Base-by-base conservation (phyloP, 92 coral and sea anemone species). In the Zoanthus solanderi region DNA sequence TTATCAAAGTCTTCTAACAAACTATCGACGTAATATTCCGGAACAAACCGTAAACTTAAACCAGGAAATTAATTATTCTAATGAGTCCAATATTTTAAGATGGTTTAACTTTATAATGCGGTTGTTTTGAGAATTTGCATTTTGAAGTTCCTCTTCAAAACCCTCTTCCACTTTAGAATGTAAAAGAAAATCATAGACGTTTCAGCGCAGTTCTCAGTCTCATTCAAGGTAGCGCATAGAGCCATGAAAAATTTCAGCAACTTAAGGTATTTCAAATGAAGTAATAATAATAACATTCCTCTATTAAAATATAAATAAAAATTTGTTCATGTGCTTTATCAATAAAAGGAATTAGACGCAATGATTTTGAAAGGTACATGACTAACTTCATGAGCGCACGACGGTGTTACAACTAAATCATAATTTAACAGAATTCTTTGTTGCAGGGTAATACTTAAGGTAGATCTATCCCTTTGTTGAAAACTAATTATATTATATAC, bases 391-490 rank as follows among this genome's bases (percentile, higher is more conserved):
- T 32, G 47, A 31, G 4, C 7, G 2, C 16, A 30, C 4, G 6
- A 13, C 54, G n/a, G 61, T 56, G 37, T 10, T 29, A 29, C 50
- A 34, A 66, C 4, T 63, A 16, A 37, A 37, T 37, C 42, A 37
- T 42, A 53, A 9, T 45, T 48, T 80, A 14, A 34, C 29, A 46
- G n/a, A 80, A 80, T 45, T 60, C 85, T 73, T 8, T 12, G 58
- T 66, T 23, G 60, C 44, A 6, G 52, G 54, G 29, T 56, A 77
- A 81, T 81, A 23, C 10, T 17, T 5, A 8, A 17, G 65, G 28
- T 45, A 44, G 42, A n/a, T n/a, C 44, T 61, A n/a, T 79, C 44
- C 75, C 52, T 81, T 81, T 37, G 74, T 23, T 54, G 28, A 81
- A 65, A 63, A 42, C 42, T 81, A 46, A 65, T 81, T 66, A 81